Evolutionary conservation across 2,797 vertebrate species (phyloP).

Genomic region (Carduelis carduelis): DNA sequence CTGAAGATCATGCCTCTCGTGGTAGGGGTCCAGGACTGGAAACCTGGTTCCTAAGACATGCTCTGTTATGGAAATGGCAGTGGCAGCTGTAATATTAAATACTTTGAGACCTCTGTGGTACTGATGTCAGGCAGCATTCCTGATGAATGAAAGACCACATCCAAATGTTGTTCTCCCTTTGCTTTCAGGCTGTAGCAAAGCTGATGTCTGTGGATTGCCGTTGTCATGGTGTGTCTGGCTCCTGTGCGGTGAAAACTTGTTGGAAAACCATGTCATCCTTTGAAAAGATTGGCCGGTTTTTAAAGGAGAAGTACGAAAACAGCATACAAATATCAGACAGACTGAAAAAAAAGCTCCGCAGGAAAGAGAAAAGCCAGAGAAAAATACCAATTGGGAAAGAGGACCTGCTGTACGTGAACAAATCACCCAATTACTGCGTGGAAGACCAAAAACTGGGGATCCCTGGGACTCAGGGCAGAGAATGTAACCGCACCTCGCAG

Average conservation of each 20-base stretch:
- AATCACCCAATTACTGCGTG: constrained; percentile 95
- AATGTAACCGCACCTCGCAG: constrained; percentile 87
- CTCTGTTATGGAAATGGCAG: not conserved
- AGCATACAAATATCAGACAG: constrained; percentile 88
- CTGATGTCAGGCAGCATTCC: not conserved
- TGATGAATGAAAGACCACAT: not conserved
- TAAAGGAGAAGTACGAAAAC: constrained; percentile 93
- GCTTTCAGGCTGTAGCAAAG: constrained; percentile 85
- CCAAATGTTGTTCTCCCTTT: constrained; percentile 26
- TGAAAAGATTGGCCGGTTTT: constrained; percentile 84
- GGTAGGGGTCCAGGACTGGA: not conserved
- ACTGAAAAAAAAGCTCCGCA: constrained; percentile 80
- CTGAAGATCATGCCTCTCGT: not conserved
- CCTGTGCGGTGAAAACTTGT: constrained; percentile 95
- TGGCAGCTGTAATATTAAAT: not conserved
- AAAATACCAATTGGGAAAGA: constrained; percentile 77
- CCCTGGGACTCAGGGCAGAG: constrained; percentile 87
- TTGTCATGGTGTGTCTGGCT: constrained; percentile 95
- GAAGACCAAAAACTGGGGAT: constrained; percentile 85
- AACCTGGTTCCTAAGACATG: not conserved
- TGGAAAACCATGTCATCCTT: constrained; percentile 94
- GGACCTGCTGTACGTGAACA: constrained; percentile 88
- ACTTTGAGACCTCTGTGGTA: not conserved
- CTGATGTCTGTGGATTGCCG: constrained; percentile 93
- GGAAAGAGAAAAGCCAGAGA: constrained; percentile 82